Evolutionary conservation across 92 coral and sea anemone genomes (phyloP), one percentile per base, ranked within the genome.

Genomic region (Porites rus): DNA sequence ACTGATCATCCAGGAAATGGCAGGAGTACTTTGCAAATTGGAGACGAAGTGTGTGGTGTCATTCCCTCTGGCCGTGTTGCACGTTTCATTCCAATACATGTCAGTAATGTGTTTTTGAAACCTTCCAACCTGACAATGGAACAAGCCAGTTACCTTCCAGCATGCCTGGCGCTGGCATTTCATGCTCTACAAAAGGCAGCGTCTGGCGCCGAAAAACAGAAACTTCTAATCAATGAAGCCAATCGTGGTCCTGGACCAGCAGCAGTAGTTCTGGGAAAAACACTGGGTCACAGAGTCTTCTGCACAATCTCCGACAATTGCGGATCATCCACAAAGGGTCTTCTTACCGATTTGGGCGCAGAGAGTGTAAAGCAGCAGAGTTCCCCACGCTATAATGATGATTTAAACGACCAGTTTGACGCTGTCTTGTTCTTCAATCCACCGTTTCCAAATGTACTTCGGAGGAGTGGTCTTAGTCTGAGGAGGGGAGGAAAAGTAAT

Each of bases 171-270:
- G 13, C 21, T 86, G 10, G 95, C 95, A 19, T 90, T 6, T 54
- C 74, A 77, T 51, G 91, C 92, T 16, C 76, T 92, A 52, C 81
- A 82, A 31, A 83, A 79, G 51, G 77, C 70, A 24, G 38, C 65
- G 1, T 16, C 66, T 13, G 87, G 19, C 16, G 43, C 51, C 1
- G 19, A 6, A 14, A 60, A 21, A 10, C 76, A 62, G 46, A 54
- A 54, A 4, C 13, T 86, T 1, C 74, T 92, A 18, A 78, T 92
- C 18, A 89, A 90, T 63, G 89, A 90, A 28, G 95, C 86, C 0
- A 66, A 92, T 81, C 84, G 72, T 64, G 89, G 70, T 31, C 87
- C 92, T 31, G 95, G 91, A 3, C 66, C 83, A 7, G 92, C 93
- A 51, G 93, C 91, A n/a, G 78, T 83, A 51, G 38, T 58, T 17